phyloP scores from a whole-genome alignment of 2,113 vertebrate species.

The Oxyruncus cristatus region DNA sequence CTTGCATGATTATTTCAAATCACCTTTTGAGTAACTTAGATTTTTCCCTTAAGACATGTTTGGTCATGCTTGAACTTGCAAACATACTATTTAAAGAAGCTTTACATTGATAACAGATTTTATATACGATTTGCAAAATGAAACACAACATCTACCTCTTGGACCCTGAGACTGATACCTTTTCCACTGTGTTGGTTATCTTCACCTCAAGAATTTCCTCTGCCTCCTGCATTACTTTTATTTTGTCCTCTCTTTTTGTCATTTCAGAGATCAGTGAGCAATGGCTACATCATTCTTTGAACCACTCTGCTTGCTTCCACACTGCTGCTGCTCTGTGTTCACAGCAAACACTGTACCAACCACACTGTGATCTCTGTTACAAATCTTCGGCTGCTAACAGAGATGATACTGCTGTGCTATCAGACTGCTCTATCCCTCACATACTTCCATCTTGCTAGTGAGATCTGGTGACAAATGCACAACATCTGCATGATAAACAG shows the following conservation, averaged over 20 bases:
- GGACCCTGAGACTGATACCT: background rate
- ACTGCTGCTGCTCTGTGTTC: background rate
- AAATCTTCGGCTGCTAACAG: background rate
- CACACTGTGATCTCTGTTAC: background rate
- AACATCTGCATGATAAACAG: background rate
- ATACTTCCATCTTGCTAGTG: background rate
- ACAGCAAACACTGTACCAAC: background rate
- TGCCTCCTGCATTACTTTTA: background rate
- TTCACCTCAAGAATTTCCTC: background rate
- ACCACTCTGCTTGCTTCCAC: background rate
- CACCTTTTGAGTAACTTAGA: background rate
- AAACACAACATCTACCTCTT: background rate
- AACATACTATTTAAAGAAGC: background rate
- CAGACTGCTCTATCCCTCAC: background rate
- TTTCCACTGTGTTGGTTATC: fast-evolving
- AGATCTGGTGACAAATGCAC: background rate
- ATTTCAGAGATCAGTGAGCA: background rate
- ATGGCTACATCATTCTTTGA: background rate
- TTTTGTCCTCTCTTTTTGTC: background rate
- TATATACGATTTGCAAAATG: background rate
- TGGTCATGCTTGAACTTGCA: background rate
- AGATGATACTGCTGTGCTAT: background rate
- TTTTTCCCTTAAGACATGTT: background rate
- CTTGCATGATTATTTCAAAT: constrained; percentile 21
- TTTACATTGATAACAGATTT: background rate